phyloP scores from a whole-genome alignment of 2,888 invertebrate genomes.

The Athalia rosae region DNA sequence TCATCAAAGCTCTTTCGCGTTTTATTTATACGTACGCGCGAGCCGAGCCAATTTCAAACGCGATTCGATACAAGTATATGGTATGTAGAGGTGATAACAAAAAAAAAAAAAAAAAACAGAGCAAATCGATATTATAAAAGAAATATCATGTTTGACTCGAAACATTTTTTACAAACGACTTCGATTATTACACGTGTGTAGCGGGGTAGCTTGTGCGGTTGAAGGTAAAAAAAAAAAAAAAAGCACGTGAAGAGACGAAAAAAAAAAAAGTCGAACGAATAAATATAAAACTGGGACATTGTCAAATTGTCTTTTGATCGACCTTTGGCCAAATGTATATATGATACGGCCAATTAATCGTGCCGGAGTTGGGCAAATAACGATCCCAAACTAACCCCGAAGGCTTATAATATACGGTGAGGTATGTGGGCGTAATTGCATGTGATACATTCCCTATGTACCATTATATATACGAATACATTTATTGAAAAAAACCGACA shows the following conservation, averaged over 20 bases:
- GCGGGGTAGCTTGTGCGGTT: no score
- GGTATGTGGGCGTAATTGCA: no score
- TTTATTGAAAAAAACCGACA: no score
- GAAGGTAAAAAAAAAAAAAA: not conserved
- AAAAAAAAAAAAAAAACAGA: not conserved
- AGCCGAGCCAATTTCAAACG: slow-evolving; percentile 26
- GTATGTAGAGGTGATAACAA: not conserved
- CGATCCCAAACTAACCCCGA: not conserved
- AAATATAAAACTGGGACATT: not conserved
- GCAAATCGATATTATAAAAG: not conserved
- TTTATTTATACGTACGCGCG: not conserved
- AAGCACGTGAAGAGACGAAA: not conserved
- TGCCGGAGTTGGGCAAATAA: not conserved
- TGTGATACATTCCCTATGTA: no score
- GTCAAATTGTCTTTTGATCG: slow-evolving; percentile 31
- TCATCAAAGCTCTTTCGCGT: slow-evolving; percentile 1
- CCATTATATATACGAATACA: no score
- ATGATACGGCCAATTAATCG: not conserved
- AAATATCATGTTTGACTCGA: not conserved
- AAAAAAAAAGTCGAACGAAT: not conserved
- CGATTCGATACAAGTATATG: not conserved
- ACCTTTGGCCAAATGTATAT: not conserved
- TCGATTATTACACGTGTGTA: no score
- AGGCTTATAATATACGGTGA: no score
- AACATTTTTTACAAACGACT: not conserved